Evolutionary conservation across 2,797 vertebrate species (phyloP), one percentile per base, ranked within the genome.

Genomic region (Chelon auratus): DNA sequence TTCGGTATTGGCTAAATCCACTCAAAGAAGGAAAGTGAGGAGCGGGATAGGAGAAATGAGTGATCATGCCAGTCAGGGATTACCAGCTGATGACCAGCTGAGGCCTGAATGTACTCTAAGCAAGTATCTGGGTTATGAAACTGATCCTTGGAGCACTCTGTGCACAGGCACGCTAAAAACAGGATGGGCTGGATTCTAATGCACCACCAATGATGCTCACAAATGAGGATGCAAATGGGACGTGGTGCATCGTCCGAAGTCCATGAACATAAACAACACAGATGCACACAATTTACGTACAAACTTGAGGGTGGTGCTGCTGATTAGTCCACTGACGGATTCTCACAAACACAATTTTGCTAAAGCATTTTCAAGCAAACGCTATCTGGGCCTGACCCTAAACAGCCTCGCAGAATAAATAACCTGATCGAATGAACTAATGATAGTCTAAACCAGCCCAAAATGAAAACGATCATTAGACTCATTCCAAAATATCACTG

Each of bases 81-180:
- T 88, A 91, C 30, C 52, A 83, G 83, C 78, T 61, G 81, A 81
- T 83, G 68, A 77, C 85, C 83, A 76, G 81, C 80, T 74, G 76
- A 83, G 84, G 71, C 73, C 86, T 82, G 68, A 84, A 78, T 85
- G 85, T 90, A 52, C 81, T 85, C 76, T 48, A 62, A 75, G 60
- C 77, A 59, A 77, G 76, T 78, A 83, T 59, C 76, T 64, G 33
- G 58, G 81, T 80, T 77, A 72, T 85, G 83, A 88, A 87, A 83
- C 79, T 33, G 80, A 89, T 84, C 80, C 56, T 65, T 17, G 68
- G 62, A 76, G 72, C 53, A 37, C 59, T 50, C 67, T 2, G 33
- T 45, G 56, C 48, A 18, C 55, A 63, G 68, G 37, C 66, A 18
- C 1, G 3, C 65, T 42, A 5, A 54, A 39, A 54, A 39, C 65